These are phyloP conservation scores for Melanostoma scalare DNA, from an alignment of 2,888 invertebrate genomes.

Conservation along the genomic window DNA sequence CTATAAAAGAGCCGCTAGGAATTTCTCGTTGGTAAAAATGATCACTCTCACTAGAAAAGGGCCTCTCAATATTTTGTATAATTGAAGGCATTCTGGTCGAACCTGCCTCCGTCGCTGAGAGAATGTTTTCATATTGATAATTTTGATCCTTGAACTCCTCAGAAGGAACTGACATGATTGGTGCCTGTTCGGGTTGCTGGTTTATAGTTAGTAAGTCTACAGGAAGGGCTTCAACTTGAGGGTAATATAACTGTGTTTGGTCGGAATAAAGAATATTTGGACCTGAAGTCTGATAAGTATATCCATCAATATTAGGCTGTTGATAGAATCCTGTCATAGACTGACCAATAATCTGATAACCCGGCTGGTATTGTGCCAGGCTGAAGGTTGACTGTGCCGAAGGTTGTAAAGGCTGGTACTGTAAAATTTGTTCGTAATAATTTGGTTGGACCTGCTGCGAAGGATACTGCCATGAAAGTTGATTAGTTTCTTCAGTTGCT, in stretches of 20 bases:
- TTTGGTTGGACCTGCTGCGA: slow-evolving; percentile 74
- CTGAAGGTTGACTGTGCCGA: slow-evolving; percentile 61
- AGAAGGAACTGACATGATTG: slow-evolving; percentile 61
- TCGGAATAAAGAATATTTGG: slow-evolving; percentile 73
- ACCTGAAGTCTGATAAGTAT: slow-evolving; percentile 75
- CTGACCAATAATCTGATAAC: slow-evolving; percentile 76
- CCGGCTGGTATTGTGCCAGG: slow-evolving; percentile 77
- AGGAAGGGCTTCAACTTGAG: slow-evolving; percentile 59
- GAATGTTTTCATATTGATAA: slow-evolving; percentile 58
- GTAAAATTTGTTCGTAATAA: slow-evolving; percentile 80
- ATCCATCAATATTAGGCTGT: slow-evolving; percentile 74
- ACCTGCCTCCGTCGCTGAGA: slow-evolving; percentile 74
- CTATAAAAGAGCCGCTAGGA: slow-evolving; percentile 23
- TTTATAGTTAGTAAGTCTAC: slow-evolving; percentile 61
- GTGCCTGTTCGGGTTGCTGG: slow-evolving; percentile 71
- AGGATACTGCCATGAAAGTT: slow-evolving; percentile 64
- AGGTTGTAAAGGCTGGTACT: slow-evolving; percentile 78
- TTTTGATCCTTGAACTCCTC: slow-evolving; percentile 21
- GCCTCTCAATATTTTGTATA: slow-evolving; percentile 74
- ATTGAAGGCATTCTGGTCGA: slow-evolving; percentile 76
- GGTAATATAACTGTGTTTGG: slow-evolving; percentile 70
- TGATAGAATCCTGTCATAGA: slow-evolving; percentile 77
- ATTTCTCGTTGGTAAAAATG: slow-evolving; percentile 6
- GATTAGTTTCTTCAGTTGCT: slow-evolving; percentile 48
- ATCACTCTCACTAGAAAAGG: slow-evolving; percentile 12